Conservation (phyloP, 2,113 vertebrate species). For the Sinocyclocheilus anophthalmus region DNA sequence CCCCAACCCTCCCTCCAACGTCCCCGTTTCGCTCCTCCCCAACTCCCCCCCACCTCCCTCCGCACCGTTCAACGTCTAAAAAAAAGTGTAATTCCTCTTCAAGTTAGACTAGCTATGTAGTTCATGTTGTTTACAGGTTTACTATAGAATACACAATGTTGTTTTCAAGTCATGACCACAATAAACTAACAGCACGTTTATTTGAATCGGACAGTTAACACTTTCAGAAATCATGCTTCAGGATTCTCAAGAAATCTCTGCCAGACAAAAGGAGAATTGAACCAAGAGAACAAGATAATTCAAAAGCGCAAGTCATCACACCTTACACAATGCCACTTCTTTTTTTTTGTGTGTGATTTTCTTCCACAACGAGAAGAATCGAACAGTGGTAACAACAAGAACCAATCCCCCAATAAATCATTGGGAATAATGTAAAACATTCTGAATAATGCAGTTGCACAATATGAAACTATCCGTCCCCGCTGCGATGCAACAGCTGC, state of each 20-base stretch:
- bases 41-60: no score
- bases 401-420: constrained; percentile 24
- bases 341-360: no score
- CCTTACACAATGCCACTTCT: constrained; percentile 60
- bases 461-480: constrained; percentile 49
- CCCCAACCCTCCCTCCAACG: no score
- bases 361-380: constrained; percentile 56
- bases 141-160: not conserved
- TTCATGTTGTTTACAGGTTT: not conserved
- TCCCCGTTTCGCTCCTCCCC: no score
- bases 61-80: no score
- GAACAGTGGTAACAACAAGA: constrained; percentile 38
- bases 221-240: constrained; percentile 77
- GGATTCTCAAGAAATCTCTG: constrained; percentile 62
- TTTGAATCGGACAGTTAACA: constrained; percentile 74
- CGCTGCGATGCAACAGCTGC: constrained; percentile 72
- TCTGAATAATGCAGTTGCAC: constrained; percentile 55
- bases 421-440: constrained; percentile 66
- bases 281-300: constrained; percentile 62
- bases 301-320: constrained; percentile 64
- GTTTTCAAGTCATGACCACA: not conserved
- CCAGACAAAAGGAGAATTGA: constrained; percentile 57
- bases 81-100: not conserved
- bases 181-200: constrained; percentile 71
- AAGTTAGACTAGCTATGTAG: not conserved